Conservation (phyloP, 2,797 vertebrate species). For the Artibeus lituratus region DNA sequence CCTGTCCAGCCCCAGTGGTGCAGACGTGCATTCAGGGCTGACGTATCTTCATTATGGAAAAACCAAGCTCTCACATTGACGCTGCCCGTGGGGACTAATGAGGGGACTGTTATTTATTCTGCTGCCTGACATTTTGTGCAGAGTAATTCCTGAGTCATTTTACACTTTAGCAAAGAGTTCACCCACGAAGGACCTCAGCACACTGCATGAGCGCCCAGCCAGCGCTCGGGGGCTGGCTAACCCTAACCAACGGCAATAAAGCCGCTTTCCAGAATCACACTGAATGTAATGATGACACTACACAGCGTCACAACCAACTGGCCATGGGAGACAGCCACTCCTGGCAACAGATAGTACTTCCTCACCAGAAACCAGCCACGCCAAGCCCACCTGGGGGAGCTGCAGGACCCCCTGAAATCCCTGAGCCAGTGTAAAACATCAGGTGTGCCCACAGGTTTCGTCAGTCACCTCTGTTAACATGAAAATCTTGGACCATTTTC, state of each 20-base stretch:
- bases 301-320: neutral
- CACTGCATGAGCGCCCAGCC: neutral
- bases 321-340: neutral
- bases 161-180: constrained; percentile 58
- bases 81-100: constrained; percentile 64
- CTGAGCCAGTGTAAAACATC: neutral
- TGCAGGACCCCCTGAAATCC: neutral
- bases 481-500: neutral
- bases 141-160: constrained; percentile 51
- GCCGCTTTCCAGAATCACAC: neutral
- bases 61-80: constrained; percentile 55
- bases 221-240: constrained; percentile 9
- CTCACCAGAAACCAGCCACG: neutral
- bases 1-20: constrained; percentile 29
- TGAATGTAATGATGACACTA: neutral
- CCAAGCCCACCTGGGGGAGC: neutral
- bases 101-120: constrained; percentile 70
- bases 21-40: constrained; percentile 62
- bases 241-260: neutral
- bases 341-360: neutral
- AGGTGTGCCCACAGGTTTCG: neutral
- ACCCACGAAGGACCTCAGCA: constrained; percentile 17
- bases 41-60: constrained; percentile 73
- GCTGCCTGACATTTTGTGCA: constrained; percentile 50
- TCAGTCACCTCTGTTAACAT: neutral